Evolutionary conservation across 2,888 invertebrate genomes (phyloP), one percentile per base, ranked within the genome.

Genomic region (Stenurella melanura): DNA sequence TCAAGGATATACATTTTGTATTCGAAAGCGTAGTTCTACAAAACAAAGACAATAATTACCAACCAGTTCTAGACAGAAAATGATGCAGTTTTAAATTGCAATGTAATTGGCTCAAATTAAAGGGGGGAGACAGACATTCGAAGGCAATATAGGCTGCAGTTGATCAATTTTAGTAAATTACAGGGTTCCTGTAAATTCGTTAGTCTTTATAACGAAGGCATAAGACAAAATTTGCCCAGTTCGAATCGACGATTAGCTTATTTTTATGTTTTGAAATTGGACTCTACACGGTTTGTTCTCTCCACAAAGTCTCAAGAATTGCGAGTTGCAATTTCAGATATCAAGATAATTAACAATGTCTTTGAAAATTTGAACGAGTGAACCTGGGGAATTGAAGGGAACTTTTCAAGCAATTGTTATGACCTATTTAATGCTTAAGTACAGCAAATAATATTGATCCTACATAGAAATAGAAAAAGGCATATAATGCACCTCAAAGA

Each of bases 81-180:
- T 38, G 64, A 18, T 64, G 64, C 64, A 64, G 64, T 64, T 38
- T 38, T 64, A 64, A 70, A 60, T 70, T 70, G 70, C 70, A 70
- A 64, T 42, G 26, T 58, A 70, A 70, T 70, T 70, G 58, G 70
- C 15, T 42, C 60, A 61, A 70, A 70, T 70, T 70, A 70, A 50
- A 60, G 70, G 70, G 70, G 70, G 70, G 38, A 70, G 60, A 42
- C 60, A 19, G 60, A 10, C 34, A 17, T 21, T 18, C n/a, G 56
- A 34, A 21, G 42, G 60, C 70, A 70, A 21, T 70, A 60, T 60
- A 60, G 69, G 18, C 68, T 58, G 57, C 18, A 69, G 60, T 70
- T 61, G 70, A 70, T 70, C 70, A 70, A 60, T 60, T 70, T 58
- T 17, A 19, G 38, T 60, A 70, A 70, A 70, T 70, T 70, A 70